Base-by-base conservation (phyloP, 2,113 vertebrate species). In the Sylvilagus bachmani region DNA sequence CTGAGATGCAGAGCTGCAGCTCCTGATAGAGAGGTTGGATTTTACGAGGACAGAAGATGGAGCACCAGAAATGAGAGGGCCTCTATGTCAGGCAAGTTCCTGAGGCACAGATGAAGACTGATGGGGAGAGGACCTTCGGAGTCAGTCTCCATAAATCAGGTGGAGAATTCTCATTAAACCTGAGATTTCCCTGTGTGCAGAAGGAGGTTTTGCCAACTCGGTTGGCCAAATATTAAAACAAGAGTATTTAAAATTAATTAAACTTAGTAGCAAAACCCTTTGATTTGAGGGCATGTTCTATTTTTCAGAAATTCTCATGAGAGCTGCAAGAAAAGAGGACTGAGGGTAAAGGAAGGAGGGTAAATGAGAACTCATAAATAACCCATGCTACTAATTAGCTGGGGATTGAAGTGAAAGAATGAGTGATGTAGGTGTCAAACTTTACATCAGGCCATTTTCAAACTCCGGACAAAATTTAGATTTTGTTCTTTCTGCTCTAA, bases 261-360 rank as follows among this genome's bases (percentile, higher is more conserved):
- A 90, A 77, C 21, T 55, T 27, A 90, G 33, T 69, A 90, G 55
- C 53, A 78, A 91, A 91, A 58, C 10, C 33, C 77, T 88, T 71
- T 53, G 14, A 77, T 83, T 51, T 78, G 51, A 55, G 25, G 55
- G 10, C 49, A 4, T 55, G 13, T 83, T 91, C 38, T 75, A 10
- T 74, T 91, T 94, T 95, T 83, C 75, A 95, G 84, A 95, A 96
- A 81, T 78, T 90, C 55, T 84, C 49, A 75, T 64, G 53, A 78
- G 29, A 73, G 2, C 16, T 36, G 22, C 74, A 90, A 84, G 84
- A 92, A 86, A 77, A 79, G 69, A 81, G 31, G n/a, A 95, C 27
- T 77, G 74, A 61, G 7, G 27, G 10, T 53, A 13, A 75, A 89
- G 11, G 36, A 82, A 44, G 84, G 85, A 64, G 22, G 31, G 3